Percentiles rank a stretch among this genome's conserved stretches.
These are phyloP conservation scores for Leucophenga varia DNA, from an alignment of 1,140 invertebrate species.

Conservation along the genomic window DNA sequence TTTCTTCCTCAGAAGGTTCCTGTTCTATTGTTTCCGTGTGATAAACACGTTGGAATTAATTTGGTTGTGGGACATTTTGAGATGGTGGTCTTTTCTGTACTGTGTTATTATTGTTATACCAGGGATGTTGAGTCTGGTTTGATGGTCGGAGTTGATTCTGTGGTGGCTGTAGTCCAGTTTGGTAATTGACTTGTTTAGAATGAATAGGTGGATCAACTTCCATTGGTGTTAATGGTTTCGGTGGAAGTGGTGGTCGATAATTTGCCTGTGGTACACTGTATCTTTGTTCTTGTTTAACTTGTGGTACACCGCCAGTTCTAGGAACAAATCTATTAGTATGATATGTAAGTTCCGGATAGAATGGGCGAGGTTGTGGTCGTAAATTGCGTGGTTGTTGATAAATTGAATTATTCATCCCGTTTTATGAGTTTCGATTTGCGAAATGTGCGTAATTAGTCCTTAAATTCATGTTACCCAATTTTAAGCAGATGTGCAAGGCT, in stretches of 20 bases:
- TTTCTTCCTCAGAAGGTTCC: no score
- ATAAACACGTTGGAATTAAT: not conserved
- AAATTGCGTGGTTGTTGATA: no score
- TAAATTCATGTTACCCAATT: slow-evolving; percentile 3
- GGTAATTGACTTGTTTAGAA: not conserved
- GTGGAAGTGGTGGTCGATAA: not conserved
- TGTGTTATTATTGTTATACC: no score
- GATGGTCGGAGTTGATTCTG: not conserved
- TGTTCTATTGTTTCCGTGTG: not conserved
- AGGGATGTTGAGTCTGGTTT: no score
- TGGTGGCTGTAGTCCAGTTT: not conserved
- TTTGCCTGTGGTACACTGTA: no score
- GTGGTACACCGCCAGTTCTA: no score
- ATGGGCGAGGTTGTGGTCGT: no score
- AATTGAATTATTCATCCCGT: no score
- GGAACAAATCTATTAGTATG: no score
- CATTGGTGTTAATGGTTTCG: not conserved
- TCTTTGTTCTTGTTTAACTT: no score
- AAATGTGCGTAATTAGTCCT: slow-evolving; percentile 1
- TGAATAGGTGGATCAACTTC: not conserved
- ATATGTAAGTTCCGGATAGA: not conserved
- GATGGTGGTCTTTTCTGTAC: not conserved
- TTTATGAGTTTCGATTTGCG: not conserved
- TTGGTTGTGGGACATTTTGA: not conserved
- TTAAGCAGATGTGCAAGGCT: slow-evolving; percentile 9